A percentile compares a stretch with the other conserved stretches of the same genome.
Conservation (phyloP, 64 coral and sea anemone genomes). For the Catalaphyllia jardinei region DNA sequence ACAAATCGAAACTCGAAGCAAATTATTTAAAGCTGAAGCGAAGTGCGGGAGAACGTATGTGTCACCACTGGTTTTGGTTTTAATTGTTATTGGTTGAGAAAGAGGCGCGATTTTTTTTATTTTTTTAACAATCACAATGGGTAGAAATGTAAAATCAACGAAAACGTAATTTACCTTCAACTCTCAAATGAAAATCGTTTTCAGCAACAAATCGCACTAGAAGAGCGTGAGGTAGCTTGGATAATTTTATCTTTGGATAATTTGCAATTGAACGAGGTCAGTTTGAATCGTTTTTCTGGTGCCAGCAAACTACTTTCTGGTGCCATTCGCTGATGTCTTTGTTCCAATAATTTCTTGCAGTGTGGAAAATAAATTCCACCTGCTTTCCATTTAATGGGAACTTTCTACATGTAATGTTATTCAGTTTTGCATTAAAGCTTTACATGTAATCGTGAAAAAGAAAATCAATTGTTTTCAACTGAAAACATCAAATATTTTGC, state of each 20-base stretch:
- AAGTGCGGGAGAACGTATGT: too few species aligned
- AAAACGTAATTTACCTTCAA: not conserved
- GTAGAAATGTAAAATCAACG: not conserved
- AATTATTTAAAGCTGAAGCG: too few species aligned
- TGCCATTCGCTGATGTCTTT: not conserved
- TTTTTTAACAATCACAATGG: too few species aligned
- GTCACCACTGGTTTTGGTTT: too few species aligned
- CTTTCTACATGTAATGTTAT: too few species aligned
- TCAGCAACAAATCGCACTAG: not conserved
- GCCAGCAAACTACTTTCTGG: not conserved
- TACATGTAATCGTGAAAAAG: too few species aligned
- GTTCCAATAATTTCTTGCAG: not conserved
- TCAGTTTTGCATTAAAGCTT: too few species aligned
- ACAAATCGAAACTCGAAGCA: too few species aligned
- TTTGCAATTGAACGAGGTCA: not conserved
- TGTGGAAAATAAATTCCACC: not conserved
- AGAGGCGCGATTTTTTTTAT: too few species aligned
- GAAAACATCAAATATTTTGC: too few species aligned
- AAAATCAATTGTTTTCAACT: too few species aligned
- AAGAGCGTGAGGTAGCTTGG: not conserved
- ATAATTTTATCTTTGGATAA: not conserved
- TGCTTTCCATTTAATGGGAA: not conserved
- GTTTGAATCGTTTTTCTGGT: not conserved
- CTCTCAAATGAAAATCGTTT: not conserved
- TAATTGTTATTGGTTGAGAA: too few species aligned